Evolutionary conservation across 1,140 invertebrate genomes (phyloP).

Genomic region (Lordiphosa collinella): DNA sequence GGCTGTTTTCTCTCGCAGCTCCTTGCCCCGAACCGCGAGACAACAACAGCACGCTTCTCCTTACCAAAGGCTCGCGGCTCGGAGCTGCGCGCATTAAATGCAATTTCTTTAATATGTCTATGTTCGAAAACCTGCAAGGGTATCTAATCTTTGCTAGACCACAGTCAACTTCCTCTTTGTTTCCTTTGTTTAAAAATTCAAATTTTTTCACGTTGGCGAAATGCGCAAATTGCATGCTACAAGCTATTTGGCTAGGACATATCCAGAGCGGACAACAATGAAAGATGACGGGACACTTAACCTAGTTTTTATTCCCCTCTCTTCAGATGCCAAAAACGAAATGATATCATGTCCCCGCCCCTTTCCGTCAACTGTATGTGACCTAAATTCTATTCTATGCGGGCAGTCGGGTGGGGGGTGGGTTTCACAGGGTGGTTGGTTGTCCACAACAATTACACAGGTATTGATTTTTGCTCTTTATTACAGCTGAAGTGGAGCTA

Average conservation of each 20-base stretch:
- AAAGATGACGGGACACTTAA: constrained; percentile 57
- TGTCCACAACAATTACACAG: constrained; percentile 52
- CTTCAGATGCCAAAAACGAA: constrained; percentile 44
- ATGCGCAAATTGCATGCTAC: constrained; percentile 62
- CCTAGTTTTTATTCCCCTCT: constrained; percentile 51
- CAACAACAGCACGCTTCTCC: too few relatives aligned
- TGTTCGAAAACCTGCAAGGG: too few relatives aligned
- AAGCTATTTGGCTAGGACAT: constrained; percentile 41
- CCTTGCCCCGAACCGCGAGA: too few relatives aligned
- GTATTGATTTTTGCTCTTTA: constrained; percentile 63
- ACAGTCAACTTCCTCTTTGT: neutral
- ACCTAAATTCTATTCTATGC: constrained; percentile 46
- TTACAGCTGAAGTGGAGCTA: constrained; percentile 49
- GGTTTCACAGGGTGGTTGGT: neutral
- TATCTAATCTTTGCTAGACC: neutral
- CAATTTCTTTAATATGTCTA: too few relatives aligned
- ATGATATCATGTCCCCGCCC: constrained; percentile 58
- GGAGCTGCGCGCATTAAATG: too few relatives aligned
- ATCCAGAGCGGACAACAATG: constrained; percentile 42
- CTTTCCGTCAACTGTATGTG: constrained; percentile 12
- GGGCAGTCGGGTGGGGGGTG: neutral
- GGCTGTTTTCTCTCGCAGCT: too few relatives aligned
- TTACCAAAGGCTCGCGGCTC: too few relatives aligned
- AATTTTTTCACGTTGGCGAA: constrained; percentile 24
- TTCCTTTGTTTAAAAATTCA: constrained; percentile 7